These are phyloP conservation scores for Ctenodactylus gundi DNA, from an alignment of 2,113 vertebrate genomes.

Conservation along the genomic window DNA sequence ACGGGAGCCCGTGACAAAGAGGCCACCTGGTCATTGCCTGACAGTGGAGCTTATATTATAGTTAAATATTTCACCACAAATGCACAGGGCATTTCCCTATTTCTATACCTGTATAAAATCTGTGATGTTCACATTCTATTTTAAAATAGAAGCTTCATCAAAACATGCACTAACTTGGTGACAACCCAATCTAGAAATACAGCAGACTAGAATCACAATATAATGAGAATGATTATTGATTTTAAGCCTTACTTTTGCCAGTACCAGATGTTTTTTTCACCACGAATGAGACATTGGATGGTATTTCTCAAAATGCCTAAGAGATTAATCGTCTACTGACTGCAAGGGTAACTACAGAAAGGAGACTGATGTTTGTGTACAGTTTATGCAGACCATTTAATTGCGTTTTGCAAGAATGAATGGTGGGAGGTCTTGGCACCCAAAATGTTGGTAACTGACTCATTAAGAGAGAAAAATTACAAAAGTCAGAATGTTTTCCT, in stretches of 20 bases:
- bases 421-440: neutral
- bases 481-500: neutral
- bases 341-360: neutral
- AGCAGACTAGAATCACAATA: neutral
- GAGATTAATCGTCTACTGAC: neutral
- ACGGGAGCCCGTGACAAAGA: neutral
- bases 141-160: neutral
- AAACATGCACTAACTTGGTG: neutral
- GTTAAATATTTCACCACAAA: neutral
- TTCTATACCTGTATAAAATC: neutral
- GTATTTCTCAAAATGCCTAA: neutral
- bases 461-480: constrained; percentile 45
- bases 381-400: neutral
- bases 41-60: neutral
- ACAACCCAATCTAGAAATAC: neutral
- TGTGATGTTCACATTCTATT: neutral
- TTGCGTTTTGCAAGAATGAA: neutral
- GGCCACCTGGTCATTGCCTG: neutral
- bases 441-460: constrained; percentile 1
- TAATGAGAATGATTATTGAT: neutral
- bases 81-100: neutral
- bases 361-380: neutral
- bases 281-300: neutral
- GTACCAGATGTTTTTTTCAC: constrained; percentile 6
- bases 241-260: constrained; percentile 28